These are phyloP conservation scores for Tetragnatha versicolor DNA, from an alignment of 1,140 invertebrate genomes.

Conservation along the genomic window DNA sequence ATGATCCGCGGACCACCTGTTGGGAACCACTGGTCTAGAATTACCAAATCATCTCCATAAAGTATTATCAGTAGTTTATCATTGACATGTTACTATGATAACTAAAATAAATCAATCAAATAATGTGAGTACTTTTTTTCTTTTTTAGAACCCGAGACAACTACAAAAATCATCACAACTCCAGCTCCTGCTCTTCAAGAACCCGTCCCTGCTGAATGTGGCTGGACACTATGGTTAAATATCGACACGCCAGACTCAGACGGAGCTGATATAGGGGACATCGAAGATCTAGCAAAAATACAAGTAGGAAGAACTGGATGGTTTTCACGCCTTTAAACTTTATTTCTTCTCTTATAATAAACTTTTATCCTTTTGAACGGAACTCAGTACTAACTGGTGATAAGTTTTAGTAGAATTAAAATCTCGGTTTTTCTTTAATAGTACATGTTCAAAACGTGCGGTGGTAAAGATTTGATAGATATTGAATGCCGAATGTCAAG, in stretches of 20 bases:
- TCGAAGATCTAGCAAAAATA: conserved; percentile 22
- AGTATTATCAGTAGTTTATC: too few relatives aligned
- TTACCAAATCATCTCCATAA: too few relatives aligned
- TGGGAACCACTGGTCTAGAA: too few relatives aligned
- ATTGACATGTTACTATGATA: too few relatives aligned
- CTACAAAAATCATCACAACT: background rate
- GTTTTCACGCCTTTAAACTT: background rate
- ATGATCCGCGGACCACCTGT: too few relatives aligned
- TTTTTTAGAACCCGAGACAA: background rate
- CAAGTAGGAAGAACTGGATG: conserved; percentile 15
- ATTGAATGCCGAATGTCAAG: conserved; percentile 43
- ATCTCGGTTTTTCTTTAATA: background rate
- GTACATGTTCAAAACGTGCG: conserved; percentile 28
- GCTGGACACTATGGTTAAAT: conserved; percentile 61
- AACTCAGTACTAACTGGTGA: too few relatives aligned
- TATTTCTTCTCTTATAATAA: too few relatives aligned
- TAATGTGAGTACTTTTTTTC: too few relatives aligned
- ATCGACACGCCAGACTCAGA: conserved; percentile 38
- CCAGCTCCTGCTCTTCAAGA: background rate
- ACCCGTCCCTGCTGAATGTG: conserved; percentile 44
- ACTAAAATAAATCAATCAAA: too few relatives aligned
- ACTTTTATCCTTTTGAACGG: too few relatives aligned
- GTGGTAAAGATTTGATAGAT: conserved; percentile 19
- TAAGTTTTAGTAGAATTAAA: background rate
- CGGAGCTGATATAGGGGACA: conserved; percentile 24